phyloP scores from a whole-genome alignment of 2,113 vertebrate genomes.

The Platysternon megacephalum region DNA sequence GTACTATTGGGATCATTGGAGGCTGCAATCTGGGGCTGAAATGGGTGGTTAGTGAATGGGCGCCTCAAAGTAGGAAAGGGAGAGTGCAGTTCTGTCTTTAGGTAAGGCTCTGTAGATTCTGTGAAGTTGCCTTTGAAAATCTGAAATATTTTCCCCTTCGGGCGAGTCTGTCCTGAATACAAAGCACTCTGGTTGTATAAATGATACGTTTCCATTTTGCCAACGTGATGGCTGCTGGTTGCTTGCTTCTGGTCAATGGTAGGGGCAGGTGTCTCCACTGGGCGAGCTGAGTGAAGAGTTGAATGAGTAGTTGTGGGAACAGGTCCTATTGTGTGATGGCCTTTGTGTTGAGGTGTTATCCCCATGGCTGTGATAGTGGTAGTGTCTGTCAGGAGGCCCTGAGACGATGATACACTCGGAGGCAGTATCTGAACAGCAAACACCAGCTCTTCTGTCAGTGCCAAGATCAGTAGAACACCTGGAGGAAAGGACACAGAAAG shows the following conservation, averaged over 20 bases:
- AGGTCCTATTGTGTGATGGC: conserved; percentile 8
- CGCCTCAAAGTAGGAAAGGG: conserved; percentile 66
- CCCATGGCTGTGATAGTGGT: conserved; percentile 79
- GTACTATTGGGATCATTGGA: conserved; percentile 72
- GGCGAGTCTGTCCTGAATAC: conserved; percentile 73
- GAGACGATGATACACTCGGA: conserved; percentile 81
- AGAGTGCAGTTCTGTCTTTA: conserved; percentile 68
- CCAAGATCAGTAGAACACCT: conserved; percentile 94
- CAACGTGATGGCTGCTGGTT: conserved; percentile 3
- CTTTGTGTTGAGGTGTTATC: conserved; percentile 61
- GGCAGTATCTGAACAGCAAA: conserved; percentile 86
- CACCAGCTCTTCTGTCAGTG: conserved; percentile 88
- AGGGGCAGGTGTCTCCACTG: conserved; percentile 31
- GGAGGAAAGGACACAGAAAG: conserved; percentile 33
- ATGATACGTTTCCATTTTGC: conserved; percentile 68
- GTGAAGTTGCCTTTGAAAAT: conserved; percentile 80
- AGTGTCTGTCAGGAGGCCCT: conserved; percentile 76
- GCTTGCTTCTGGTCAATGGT: neutral
- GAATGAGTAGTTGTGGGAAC: conserved; percentile 22
- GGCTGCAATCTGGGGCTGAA: conserved; percentile 54
- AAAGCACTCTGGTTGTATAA: conserved; percentile 73
- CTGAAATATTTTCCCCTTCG: conserved; percentile 72
- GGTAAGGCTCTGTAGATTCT: conserved; percentile 67
- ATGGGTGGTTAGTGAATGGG: conserved; percentile 62
- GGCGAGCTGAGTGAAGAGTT: conserved; percentile 43